These are phyloP conservation scores for Melolontha melolontha DNA, from an alignment of 2,888 invertebrate species.

Conservation along the genomic window DNA sequence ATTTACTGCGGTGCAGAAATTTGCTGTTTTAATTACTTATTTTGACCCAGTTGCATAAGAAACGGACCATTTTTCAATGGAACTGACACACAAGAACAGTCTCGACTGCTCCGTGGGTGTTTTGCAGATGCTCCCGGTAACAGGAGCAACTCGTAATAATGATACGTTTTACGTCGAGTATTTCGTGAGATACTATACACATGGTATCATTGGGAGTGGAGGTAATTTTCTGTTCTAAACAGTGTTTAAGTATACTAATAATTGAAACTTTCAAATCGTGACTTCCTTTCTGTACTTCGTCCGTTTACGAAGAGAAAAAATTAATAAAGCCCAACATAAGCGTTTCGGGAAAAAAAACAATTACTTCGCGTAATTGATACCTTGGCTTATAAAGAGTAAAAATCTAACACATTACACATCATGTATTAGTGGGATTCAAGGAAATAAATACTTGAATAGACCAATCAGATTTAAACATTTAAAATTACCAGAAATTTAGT, in stretches of 20 bases:
- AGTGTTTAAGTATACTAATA: constrained; percentile 19
- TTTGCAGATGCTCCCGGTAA: constrained; percentile 47
- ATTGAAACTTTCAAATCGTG: constrained; percentile 18
- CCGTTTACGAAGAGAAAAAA: neutral
- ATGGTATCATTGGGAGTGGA: constrained; percentile 33
- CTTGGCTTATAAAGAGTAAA: no score
- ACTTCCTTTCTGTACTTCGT: constrained; percentile 14
- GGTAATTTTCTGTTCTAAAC: constrained; percentile 21
- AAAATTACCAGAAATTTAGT: no score
- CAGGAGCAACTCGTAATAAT: constrained; percentile 43
- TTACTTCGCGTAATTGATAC: neutral
- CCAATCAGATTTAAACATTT: no score
- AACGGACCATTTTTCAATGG: constrained; percentile 22
- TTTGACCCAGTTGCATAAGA: constrained; percentile 24
- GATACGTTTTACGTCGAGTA: constrained; percentile 40
- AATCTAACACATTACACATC: constrained; percentile 1
- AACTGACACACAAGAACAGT: constrained; percentile 30
- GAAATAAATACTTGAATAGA: no score
- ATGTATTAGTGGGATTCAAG: neutral
- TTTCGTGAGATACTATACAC: constrained; percentile 41
- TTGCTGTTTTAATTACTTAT: constrained; percentile 29
- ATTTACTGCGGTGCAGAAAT: constrained; percentile 20
- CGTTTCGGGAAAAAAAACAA: neutral
- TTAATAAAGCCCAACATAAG: neutral
- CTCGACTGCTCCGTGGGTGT: constrained; percentile 37